Percentiles rank a stretch among this genome's conserved stretches.
These are phyloP conservation scores for Girardinichthys multiradiatus DNA, from an alignment of 2,113 vertebrate genomes.

Conservation along the genomic window DNA sequence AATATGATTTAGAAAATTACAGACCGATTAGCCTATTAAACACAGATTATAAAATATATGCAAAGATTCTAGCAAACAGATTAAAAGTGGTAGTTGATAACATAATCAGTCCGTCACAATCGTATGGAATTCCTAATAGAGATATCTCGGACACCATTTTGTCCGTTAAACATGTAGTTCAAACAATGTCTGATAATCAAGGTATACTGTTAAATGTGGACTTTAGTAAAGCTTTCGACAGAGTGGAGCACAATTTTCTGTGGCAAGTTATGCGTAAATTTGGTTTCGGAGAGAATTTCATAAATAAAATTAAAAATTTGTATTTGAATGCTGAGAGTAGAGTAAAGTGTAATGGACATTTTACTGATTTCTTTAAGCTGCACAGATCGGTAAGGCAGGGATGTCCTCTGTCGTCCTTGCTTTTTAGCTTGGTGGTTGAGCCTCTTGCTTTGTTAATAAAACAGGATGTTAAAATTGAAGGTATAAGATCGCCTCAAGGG, in stretches of 20 bases:
- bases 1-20: background rate
- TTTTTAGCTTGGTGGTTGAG: background rate
- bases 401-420: background rate
- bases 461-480: background rate
- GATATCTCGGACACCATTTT: no score
- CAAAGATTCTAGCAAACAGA: no score
- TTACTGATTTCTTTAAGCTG: background rate
- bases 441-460: no score
- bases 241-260: background rate
- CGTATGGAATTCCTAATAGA: no score
- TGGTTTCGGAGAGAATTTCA: background rate
- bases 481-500: background rate
- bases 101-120: no score
- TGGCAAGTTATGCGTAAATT: background rate
- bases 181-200: background rate
- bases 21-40: no score
- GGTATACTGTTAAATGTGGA: background rate
- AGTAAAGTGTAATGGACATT: background rate
- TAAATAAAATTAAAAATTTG: background rate
- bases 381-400: background rate
- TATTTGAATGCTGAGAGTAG: background rate
- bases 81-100: no score
- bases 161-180: background rate
- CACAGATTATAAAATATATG: no score
- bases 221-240: background rate